Evolutionary conservation across 2,797 vertebrate genomes (phyloP), one percentile per base, ranked within the genome.

Genomic region (Poeciliopsis paucimaculata): DNA sequence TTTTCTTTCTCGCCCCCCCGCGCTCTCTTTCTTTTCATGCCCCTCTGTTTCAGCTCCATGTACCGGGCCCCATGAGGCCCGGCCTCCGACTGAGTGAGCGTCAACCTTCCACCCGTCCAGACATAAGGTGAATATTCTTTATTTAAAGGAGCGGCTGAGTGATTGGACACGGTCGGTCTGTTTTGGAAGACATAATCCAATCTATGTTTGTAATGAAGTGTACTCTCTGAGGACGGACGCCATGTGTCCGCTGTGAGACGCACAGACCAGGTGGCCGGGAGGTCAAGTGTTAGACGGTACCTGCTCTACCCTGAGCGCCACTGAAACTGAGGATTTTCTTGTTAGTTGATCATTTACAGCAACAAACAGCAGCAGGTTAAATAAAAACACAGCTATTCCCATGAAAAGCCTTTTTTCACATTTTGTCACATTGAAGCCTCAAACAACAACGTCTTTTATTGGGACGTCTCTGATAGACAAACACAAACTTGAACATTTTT

Each of bases 101-200:
- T 86, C 84, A 86, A 77, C 81, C 71, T 82, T 73, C 76, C 89
- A 86, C 82, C 89, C 47, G 88, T 86, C 87, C 92, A 94, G 91
- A 93, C 90, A 87, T 90, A 93, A 94, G 94, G 93, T 92, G 94
- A 91, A 88, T 87, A 91, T 93, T 93, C 85, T 85, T 81, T 84
- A 89, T 87, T 91, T 86, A 91, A 94, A 94, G 88, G 77, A 57
- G 82, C 84, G 51, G 72, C 87, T 83, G 88, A 89, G 88, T 89
- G 94, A 95, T 95, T 93, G 91, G 93, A 94, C 90, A 94, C 87
- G 93, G 90, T 93, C 92, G 90, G 91, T 92, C 94, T 93, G 95
- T 94, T 91, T 93, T 89, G 89, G 91, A 92, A 93, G 90, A 93
- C 79, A 76, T 95, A 95, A 95, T 95, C 94, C 94, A 90, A 91